A percentile compares a stretch with the other conserved stretches of the same genome.
These are phyloP conservation scores for Drosophila pseudotakahashii DNA, from an alignment of 2,888 invertebrate species.

Conservation along the genomic window DNA sequence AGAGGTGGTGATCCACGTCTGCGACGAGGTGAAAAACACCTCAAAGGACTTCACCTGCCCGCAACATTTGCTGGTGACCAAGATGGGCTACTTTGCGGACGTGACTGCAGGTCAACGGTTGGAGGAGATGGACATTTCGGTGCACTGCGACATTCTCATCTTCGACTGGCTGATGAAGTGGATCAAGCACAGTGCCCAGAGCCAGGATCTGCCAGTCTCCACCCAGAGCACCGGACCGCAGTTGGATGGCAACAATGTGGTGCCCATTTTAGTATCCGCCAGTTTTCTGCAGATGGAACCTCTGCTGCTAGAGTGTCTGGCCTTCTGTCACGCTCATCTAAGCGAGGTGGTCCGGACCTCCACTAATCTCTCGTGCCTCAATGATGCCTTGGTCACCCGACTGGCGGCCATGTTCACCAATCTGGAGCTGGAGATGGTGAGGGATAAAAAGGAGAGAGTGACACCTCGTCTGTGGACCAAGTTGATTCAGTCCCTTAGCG, in stretches of 20 bases:
- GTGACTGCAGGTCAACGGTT: slow-evolving; percentile 92
- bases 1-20: slow-evolving; percentile 97
- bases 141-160: slow-evolving; percentile 97
- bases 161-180: slow-evolving; percentile 98
- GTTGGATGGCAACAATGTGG: slow-evolving; percentile 92
- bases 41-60: slow-evolving; percentile 96
- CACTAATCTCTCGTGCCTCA: slow-evolving; percentile 94
- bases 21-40: slow-evolving; percentile 95
- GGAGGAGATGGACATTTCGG: slow-evolving; percentile 97
- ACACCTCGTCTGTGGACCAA: slow-evolving; percentile 93
- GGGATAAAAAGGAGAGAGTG: slow-evolving; percentile 95
- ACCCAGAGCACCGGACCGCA: slow-evolving; percentile 84
- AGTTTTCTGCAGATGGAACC: slow-evolving; percentile 97
- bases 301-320: slow-evolving; percentile 92
- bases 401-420: slow-evolving; percentile 95
- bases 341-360: slow-evolving; percentile 94
- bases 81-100: slow-evolving; percentile 98
- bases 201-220: slow-evolving; percentile 53
- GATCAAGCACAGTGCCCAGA: slow-evolving; percentile 90
- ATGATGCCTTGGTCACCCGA: slow-evolving; percentile 90
- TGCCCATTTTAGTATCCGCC: slow-evolving; percentile 96
- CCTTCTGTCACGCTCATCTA: slow-evolving; percentile 94
- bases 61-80: slow-evolving; percentile 92
- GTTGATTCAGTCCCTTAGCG: slow-evolving; percentile 90
- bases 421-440: slow-evolving; percentile 92